A percentile compares a stretch with the other conserved stretches of the same genome.
Conservation (phyloP, 2,113 vertebrate species). For the Amblyornis subalaris region DNA sequence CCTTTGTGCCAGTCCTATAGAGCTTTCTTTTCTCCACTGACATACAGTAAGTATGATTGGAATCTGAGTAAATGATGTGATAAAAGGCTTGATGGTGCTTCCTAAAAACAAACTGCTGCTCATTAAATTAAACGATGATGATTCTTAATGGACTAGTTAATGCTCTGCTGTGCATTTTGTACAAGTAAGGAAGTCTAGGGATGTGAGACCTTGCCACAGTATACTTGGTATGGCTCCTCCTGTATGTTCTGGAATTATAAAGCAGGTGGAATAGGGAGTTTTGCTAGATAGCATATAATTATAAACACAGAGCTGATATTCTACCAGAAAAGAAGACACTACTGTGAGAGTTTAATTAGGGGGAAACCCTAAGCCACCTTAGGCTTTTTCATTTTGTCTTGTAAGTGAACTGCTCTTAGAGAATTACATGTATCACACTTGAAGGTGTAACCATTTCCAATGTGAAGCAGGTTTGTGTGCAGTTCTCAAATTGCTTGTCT, state of each 20-base stretch:
- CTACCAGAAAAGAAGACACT: neutral
- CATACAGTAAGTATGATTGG: neutral
- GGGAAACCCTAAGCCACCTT: neutral
- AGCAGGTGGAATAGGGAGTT: neutral
- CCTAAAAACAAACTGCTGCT: neutral
- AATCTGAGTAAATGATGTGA: neutral
- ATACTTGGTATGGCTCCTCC: fast-evolving
- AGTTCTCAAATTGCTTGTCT: neutral
- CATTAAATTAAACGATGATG: neutral
- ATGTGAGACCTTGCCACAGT: fast-evolving
- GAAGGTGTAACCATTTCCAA: neutral
- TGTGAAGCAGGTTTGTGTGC: neutral
- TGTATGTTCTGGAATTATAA: neutral
- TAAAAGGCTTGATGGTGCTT: neutral
- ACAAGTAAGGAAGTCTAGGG: neutral
- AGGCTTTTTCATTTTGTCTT: neutral
- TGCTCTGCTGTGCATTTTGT: neutral
- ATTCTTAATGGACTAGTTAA: neutral
- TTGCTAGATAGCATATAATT: neutral
- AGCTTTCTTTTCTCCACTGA: neutral
- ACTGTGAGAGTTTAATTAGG: neutral
- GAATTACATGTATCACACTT: neutral
- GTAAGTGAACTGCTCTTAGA: neutral
- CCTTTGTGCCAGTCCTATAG: neutral
- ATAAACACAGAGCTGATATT: neutral